phyloP scores from a whole-genome alignment of 1,140 invertebrate genomes.

The Alviniconcha marisindica region DNA sequence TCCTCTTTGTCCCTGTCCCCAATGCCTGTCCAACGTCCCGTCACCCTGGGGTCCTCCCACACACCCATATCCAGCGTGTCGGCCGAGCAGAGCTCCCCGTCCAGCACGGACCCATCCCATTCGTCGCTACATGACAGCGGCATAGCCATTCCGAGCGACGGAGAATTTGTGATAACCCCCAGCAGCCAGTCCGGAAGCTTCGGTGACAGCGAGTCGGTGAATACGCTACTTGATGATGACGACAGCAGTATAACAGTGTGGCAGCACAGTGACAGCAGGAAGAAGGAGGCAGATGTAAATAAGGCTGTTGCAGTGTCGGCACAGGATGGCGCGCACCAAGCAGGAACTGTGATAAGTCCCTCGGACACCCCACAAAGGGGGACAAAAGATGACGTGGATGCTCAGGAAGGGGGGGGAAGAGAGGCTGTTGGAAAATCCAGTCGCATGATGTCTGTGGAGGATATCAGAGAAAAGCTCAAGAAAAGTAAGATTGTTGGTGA shows the following conservation, averaged over 20 bases:
- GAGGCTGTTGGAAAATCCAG: not conserved
- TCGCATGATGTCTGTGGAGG: slow-evolving; percentile 27
- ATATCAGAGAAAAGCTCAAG: slow-evolving; percentile 55
- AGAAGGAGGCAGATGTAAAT: too few species aligned
- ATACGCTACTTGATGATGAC: not conserved
- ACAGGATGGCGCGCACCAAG: not conserved
- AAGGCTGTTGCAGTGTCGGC: too few species aligned
- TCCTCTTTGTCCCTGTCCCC: not conserved
- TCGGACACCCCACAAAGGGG: not conserved
- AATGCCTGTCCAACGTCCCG: not conserved
- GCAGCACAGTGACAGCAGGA: too few species aligned
- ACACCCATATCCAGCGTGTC: too few species aligned
- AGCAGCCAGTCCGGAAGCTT: slow-evolving; percentile 33
- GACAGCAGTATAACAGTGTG: too few species aligned
- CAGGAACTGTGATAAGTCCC: slow-evolving; percentile 26
- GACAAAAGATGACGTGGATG: not conserved
- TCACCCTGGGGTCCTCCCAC: too few species aligned
- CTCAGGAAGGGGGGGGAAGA: not conserved
- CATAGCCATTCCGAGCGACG: slow-evolving; percentile 5
- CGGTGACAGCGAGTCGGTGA: not conserved
- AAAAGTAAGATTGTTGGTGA: slow-evolving; percentile 54
- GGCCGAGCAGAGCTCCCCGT: not conserved
- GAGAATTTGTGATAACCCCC: not conserved
- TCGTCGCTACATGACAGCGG: slow-evolving; percentile 9
- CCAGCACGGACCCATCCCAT: not conserved